Evolutionary conservation across 2,113 vertebrate genomes (phyloP), one percentile per base, ranked within the genome.

Genomic region (Heterotis niloticus): DNA sequence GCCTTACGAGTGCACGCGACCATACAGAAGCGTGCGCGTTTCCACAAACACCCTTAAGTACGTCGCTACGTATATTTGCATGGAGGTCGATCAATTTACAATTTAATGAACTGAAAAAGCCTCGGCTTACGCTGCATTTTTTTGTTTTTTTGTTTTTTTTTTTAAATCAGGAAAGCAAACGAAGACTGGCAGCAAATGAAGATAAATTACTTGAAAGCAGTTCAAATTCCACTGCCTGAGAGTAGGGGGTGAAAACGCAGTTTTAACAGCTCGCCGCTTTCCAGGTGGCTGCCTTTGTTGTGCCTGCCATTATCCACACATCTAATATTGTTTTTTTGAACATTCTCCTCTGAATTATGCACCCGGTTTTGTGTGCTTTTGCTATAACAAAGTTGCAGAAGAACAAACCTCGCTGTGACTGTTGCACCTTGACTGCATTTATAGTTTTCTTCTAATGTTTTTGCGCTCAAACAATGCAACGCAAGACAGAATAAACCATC

Each of bases 31-130:
- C 5, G 51, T 24, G 54, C 24, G 57, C 20, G 56, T 57, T 17
- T n/a, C 54, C 14, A 3, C 26, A 28, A 28, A 1, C 24, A 57
- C 24, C 10, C 54, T n/a, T 5, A 23, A 52, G 24, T 57, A 74
- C 52, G 57, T 17, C 57, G 54, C 16, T 59, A 28, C 68, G 5
- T 59, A 10, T 26, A 18, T 54, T 56, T 57, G 16, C 64, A 77
- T 14, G 54, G 44, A 77, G 64, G 76, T 77, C 64, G n/a, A 16
- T 66, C 10, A 44, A 77, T 77, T 77, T 67, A 9, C 64, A 77
- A 10, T 16, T 62, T 29, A 28, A 66, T 67, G 44, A 67, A 77
- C 24, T 75, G 56, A 29, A 29, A 62, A 75, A 75, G 54, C 24
- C 23, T 26, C 23, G 26, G 13, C 67, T 44, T 28, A 64, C 0